Evolutionary conservation across 2,113 vertebrate species (phyloP).

Genomic region (Ochotona princeps): DNA sequence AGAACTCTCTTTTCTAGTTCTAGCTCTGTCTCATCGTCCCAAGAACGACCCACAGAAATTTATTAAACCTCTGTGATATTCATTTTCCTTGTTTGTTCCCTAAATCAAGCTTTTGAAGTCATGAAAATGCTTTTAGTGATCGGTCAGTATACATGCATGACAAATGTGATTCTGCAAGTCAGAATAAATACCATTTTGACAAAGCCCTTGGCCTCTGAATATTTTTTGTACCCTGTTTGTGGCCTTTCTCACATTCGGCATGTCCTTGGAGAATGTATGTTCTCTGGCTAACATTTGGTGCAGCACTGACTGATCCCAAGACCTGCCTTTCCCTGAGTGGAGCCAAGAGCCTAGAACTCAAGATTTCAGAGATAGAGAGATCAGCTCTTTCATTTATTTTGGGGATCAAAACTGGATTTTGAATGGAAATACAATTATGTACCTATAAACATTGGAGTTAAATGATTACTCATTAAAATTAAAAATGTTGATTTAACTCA

Average conservation of each 20-base stretch:
- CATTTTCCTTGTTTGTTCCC: background rate
- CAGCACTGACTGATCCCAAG: background rate
- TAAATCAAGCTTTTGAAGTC: background rate
- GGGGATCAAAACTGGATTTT: background rate
- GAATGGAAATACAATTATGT: conserved; percentile 41
- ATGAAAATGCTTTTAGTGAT: background rate
- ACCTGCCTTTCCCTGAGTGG: background rate
- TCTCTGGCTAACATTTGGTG: background rate
- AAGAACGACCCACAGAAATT: background rate
- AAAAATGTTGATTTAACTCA: background rate
- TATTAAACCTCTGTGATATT: background rate
- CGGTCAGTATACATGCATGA: background rate
- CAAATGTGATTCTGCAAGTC: conserved; percentile 11
- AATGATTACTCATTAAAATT: background rate
- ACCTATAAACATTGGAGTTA: background rate
- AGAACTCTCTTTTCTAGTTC: background rate
- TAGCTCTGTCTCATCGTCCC: background rate
- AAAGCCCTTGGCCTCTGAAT: background rate
- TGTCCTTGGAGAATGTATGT: background rate
- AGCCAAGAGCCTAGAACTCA: background rate
- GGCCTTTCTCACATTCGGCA: background rate
- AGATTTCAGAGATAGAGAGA: background rate
- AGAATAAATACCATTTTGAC: conserved; percentile 5
- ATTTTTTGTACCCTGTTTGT: background rate
- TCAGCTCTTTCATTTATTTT: background rate